Conservation (phyloP, 1,140 invertebrate species). For the Trypoxylus dichotomus region DNA sequence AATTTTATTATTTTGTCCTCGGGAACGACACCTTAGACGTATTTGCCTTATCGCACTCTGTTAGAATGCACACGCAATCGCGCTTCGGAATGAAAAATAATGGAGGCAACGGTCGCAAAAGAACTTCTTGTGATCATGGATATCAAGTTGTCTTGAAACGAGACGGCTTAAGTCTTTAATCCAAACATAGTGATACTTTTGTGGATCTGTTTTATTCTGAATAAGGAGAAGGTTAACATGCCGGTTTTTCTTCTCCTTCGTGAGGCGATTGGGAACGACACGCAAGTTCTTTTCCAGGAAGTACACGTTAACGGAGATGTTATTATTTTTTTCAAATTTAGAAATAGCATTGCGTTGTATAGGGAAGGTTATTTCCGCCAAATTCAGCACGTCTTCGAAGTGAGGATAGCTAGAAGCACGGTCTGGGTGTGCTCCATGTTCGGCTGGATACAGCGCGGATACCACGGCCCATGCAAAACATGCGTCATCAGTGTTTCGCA, state of each 20-base stretch:
- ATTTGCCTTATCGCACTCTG: background rate
- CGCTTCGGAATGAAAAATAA: background rate
- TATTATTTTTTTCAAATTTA: slow-evolving; percentile 12
- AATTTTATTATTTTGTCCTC: background rate
- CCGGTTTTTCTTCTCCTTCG: background rate
- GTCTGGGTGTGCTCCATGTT: background rate
- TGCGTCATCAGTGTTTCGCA: slow-evolving; percentile 42
- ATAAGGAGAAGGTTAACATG: background rate
- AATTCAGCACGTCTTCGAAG: background rate
- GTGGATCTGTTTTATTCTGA: background rate
- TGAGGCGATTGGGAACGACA: background rate
- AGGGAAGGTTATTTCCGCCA: background rate
- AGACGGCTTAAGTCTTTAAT: background rate
- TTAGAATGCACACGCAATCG: background rate
- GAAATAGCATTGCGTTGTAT: background rate
- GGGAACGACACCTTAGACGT: background rate
- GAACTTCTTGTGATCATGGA: background rate
- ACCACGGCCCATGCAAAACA: slow-evolving; percentile 46
- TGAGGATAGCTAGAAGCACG: background rate
- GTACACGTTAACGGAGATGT: background rate
- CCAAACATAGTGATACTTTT: slow-evolving; percentile 30
- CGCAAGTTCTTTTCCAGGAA: no score
- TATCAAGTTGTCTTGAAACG: background rate
- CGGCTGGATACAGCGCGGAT: slow-evolving; percentile 37
- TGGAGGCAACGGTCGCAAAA: background rate